These are phyloP conservation scores for Lathamus discolor DNA, from an alignment of 2,113 vertebrate species.

Conservation along the genomic window DNA sequence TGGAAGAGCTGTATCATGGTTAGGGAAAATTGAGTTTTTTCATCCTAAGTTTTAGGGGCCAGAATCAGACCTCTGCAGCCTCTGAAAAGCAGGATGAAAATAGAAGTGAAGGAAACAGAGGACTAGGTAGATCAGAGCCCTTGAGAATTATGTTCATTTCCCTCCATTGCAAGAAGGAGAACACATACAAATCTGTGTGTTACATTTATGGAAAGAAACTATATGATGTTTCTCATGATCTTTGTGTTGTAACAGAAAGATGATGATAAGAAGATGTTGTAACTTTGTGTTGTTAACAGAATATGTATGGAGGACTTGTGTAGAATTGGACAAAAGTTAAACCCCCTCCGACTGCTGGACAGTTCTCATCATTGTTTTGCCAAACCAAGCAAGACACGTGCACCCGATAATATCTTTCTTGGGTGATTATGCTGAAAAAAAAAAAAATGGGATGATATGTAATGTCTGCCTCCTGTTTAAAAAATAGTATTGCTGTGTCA, in stretches of 20 bases:
- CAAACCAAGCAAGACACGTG: background rate
- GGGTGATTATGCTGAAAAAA: background rate
- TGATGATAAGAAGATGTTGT: background rate
- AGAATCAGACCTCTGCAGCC: background rate
- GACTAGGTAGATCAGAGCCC: background rate
- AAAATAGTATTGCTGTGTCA: background rate
- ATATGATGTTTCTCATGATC: background rate
- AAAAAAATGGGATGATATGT: background rate
- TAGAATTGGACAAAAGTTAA: background rate
- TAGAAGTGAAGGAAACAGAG: background rate
- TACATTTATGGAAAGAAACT: background rate
- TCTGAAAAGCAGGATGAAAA: background rate
- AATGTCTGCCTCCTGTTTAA: background rate
- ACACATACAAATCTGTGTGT: background rate
- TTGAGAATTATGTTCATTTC: background rate
- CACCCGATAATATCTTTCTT: background rate
- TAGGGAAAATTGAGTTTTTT: background rate
- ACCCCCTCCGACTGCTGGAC: background rate
- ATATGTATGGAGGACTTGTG: background rate
- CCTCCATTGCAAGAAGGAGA: background rate
- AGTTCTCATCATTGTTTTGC: background rate
- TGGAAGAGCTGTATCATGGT: background rate
- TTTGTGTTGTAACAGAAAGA: background rate
- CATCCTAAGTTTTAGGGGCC: background rate
- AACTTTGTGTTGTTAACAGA: background rate